Conservation (phyloP, 2,888 invertebrate genomes). For the Drosophila diplacantha region DNA sequence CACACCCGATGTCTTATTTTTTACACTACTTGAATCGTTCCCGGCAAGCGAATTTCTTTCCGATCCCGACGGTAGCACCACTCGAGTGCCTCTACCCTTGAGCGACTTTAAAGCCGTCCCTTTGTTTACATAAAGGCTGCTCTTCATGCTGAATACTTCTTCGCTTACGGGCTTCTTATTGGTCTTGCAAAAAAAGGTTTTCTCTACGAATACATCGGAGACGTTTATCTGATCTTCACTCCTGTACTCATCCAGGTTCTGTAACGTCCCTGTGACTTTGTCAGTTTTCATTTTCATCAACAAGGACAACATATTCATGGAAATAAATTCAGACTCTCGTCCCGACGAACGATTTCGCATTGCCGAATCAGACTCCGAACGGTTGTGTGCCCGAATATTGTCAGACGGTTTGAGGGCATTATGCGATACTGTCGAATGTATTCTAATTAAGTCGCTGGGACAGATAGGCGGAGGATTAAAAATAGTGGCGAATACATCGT, state of each 20-base stretch:
- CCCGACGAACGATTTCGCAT: background rate
- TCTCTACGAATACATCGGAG: conserved; percentile 11
- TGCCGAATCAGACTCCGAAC: background rate
- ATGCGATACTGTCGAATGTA: conserved; percentile 15
- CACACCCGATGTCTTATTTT: too few relatives aligned
- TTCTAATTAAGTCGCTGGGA: conserved; percentile 2
- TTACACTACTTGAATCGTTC: background rate
- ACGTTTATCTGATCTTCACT: background rate
- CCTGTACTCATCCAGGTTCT: conserved; percentile 5
- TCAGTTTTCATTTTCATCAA: conserved; percentile 41
- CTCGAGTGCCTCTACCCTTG: conserved; percentile 6
- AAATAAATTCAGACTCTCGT: background rate
- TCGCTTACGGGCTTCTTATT: accelerated
- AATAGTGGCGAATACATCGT: conserved; percentile 55
- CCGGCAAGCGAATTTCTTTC: background rate
- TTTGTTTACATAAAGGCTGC: background rate
- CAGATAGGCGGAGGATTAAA: background rate
- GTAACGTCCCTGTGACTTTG: conserved; percentile 33
- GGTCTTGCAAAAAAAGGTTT: background rate
- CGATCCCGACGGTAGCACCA: background rate
- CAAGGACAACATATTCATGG: conserved; percentile 18
- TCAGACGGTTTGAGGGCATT: conserved; percentile 1
- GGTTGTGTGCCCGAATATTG: conserved; percentile 6
- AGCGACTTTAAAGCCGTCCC: background rate
- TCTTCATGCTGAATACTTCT: background rate